These are phyloP conservation scores for Oithona nana DNA, from an alignment of 2,888 invertebrate species.

Conservation along the genomic window DNA sequence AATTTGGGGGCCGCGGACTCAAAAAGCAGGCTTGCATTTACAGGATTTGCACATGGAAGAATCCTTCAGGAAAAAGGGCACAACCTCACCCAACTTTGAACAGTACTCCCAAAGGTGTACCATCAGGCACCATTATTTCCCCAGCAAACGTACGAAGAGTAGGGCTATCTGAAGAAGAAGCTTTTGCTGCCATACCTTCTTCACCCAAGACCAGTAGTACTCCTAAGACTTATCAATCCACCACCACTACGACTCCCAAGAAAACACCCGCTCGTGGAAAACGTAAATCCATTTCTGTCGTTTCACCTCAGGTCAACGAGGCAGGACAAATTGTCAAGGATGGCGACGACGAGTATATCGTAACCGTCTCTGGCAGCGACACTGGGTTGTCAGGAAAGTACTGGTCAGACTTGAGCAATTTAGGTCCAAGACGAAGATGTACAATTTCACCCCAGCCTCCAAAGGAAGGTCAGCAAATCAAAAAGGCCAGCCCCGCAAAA, in stretches of 20 bases:
- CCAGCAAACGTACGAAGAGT: not conserved
- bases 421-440: slow-evolving; percentile 6
- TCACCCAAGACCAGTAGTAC: not conserved
- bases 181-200: no score
- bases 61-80: not conserved
- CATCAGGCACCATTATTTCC: not conserved
- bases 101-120: not conserved
- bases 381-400: slow-evolving; percentile 16
- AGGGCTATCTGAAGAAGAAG: no score
- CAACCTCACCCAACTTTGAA: not conserved
- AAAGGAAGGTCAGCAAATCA: not conserved
- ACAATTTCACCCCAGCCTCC: not conserved
- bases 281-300: slow-evolving; percentile 3
- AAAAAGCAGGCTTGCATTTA: slow-evolving; percentile 11
- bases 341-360: slow-evolving; percentile 13
- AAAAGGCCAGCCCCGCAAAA: not conserved
- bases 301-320: not conserved
- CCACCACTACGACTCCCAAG: not conserved
- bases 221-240: not conserved
- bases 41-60: slow-evolving; percentile 7
- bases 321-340: slow-evolving; percentile 8
- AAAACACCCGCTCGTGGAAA: not conserved
- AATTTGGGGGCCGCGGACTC: not conserved
- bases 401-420: slow-evolving; percentile 11
- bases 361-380: slow-evolving; percentile 11